Percentiles rank a stretch among this genome's conserved stretches.
These are phyloP conservation scores for Lordiphosa andalusiaca DNA, from an alignment of 2,888 invertebrate species.

Conservation along the genomic window DNA sequence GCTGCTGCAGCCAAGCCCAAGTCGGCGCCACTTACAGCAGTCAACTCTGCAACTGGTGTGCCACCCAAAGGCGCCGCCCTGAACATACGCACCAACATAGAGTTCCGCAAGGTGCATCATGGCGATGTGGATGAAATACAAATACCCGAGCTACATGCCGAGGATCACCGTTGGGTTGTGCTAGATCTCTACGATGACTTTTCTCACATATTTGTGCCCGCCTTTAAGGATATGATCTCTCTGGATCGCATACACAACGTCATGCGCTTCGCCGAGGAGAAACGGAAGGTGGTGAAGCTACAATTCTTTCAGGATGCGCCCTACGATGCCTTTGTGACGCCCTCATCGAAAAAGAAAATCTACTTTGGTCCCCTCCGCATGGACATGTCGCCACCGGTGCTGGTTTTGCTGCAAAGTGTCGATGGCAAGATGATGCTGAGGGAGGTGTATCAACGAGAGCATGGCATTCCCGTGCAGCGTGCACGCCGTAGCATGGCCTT, in stretches of 20 bases:
- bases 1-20: neutral
- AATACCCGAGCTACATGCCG: constrained; percentile 61
- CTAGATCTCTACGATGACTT: constrained; percentile 78
- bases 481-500: constrained; percentile 73
- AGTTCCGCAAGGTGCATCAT: constrained; percentile 67
- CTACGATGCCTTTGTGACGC: constrained; percentile 77
- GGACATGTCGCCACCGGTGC: constrained; percentile 61
- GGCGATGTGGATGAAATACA: constrained; percentile 68
- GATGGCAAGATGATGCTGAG: constrained; percentile 78
- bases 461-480: constrained; percentile 54
- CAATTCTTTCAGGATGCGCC: constrained; percentile 73
- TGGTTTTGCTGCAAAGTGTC: constrained; percentile 77
- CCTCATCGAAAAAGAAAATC: constrained; percentile 71
- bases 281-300: constrained; percentile 75
- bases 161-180: constrained; percentile 78
- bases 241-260: constrained; percentile 77
- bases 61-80: constrained; percentile 27
- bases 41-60: neutral
- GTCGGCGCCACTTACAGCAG: constrained; percentile 10
- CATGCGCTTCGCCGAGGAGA: constrained; percentile 63
- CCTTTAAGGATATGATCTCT: constrained; percentile 77
- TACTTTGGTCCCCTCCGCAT: constrained; percentile 78
- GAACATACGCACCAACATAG: constrained; percentile 69
- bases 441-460: constrained; percentile 76
- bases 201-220: constrained; percentile 79